Conservation (phyloP, 2,797 vertebrate species). For the Micromesistius poutassou region DNA sequence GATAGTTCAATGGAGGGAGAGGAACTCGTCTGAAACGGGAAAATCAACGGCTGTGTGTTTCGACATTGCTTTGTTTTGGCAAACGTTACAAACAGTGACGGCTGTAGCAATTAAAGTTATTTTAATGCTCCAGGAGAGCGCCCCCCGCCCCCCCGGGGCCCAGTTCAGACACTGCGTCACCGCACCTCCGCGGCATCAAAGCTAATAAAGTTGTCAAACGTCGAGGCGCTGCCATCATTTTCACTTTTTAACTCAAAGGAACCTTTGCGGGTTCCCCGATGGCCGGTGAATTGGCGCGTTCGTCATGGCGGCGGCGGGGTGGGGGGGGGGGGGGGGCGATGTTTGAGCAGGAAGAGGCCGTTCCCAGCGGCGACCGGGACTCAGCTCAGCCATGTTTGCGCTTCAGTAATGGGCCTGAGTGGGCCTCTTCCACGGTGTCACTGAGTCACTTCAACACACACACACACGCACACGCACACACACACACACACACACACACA, state of each 20-base stretch:
- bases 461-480: neutral
- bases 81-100: neutral
- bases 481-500: neutral
- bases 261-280: neutral
- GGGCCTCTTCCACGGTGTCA: constrained; percentile 50
- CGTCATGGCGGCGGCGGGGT: too few relatives aligned
- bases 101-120: neutral
- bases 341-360: constrained; percentile 28
- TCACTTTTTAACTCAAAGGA: neutral
- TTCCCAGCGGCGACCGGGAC: constrained; percentile 46
- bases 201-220: neutral
- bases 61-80: neutral
- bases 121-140: neutral
- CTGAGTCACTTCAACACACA: constrained; percentile 39
- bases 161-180: neutral
- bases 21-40: neutral
- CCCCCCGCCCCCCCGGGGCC: neutral
- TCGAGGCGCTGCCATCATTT: neutral
- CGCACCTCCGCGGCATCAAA: neutral
- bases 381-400: constrained; percentile 52
- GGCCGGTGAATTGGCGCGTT: neutral
- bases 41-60: neutral
- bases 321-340: constrained; percentile 31
- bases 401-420: constrained; percentile 53
- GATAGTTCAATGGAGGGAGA: neutral